phyloP scores from a whole-genome alignment of 2,797 vertebrate species.

The Echeneis naucrates region DNA sequence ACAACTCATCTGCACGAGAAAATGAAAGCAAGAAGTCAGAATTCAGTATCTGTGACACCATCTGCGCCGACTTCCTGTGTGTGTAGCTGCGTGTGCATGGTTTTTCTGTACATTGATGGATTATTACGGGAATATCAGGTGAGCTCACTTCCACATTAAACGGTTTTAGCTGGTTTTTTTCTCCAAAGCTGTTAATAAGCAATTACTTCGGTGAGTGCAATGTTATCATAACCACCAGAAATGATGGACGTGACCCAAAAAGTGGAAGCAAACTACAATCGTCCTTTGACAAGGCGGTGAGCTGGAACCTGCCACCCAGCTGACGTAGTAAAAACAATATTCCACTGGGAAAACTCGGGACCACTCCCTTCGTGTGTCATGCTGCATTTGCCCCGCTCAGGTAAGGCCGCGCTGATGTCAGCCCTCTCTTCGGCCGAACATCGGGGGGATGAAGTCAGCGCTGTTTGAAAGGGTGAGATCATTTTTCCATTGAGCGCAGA shows the following conservation, averaged over 20 bases:
- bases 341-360: slow-evolving; percentile 48
- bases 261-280: not conserved
- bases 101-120: not conserved
- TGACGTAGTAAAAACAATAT: slow-evolving; percentile 63
- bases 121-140: not conserved
- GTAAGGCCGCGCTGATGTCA: slow-evolving; percentile 76
- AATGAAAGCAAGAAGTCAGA: not conserved
- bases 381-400: slow-evolving; percentile 60
- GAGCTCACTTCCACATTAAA: not conserved
- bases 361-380: slow-evolving; percentile 40
- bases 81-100: not conserved
- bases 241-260: not conserved
- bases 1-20: not conserved
- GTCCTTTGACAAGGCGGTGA: not conserved
- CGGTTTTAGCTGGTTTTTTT: not conserved
- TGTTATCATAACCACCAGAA: not conserved
- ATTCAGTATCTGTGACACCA: not conserved
- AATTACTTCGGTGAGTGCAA: not conserved
- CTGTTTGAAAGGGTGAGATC: slow-evolving; percentile 82
- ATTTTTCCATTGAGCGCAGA: slow-evolving; percentile 83
- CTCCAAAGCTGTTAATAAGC: not conserved
- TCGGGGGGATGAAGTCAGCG: slow-evolving; percentile 79
- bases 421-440: slow-evolving; percentile 58
- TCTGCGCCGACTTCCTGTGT: not conserved
- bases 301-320: slow-evolving; percentile 33